Conservation (phyloP, 2,797 vertebrate species). For the Acestrorhynchus altus region DNA sequence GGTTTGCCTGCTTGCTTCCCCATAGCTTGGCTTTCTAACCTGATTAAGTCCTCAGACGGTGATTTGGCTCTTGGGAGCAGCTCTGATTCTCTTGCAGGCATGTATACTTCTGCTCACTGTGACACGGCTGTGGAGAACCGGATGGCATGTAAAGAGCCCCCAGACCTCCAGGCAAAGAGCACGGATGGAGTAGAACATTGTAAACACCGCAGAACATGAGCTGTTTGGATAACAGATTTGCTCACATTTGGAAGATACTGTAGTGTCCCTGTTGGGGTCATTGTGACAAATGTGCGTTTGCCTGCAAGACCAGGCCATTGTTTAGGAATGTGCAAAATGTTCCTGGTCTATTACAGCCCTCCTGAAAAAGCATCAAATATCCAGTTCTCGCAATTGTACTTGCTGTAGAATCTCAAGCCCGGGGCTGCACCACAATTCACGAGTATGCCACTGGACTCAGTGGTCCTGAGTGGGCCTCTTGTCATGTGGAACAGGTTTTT, state of each 20-base stretch:
- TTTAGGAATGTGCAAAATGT: background rate
- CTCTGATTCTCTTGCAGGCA: conserved; percentile 28
- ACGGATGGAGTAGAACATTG: background rate
- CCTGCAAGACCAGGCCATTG: background rate
- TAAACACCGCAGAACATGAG: background rate
- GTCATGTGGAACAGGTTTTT: background rate
- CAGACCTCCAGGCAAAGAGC: background rate
- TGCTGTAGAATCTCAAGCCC: background rate
- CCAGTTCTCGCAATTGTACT: conserved; percentile 9
- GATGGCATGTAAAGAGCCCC: conserved; percentile 3
- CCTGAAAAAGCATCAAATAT: conserved; percentile 14
- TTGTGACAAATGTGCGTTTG: conserved; percentile 23
- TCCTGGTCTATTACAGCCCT: background rate
- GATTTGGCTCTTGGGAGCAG: conserved; percentile 39
- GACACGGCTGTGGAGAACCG: conserved; percentile 40
- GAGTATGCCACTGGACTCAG: conserved; percentile 4
- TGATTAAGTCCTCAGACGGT: conserved; percentile 54
- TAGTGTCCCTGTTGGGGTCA: background rate
- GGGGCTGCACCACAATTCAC: background rate
- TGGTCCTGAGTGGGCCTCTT: conserved; percentile 8
- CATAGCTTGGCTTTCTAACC: conserved; percentile 37
- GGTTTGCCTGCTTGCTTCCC: conserved; percentile 41
- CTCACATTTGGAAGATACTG: background rate
- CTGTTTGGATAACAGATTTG: conserved; percentile 14
- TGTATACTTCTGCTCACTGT: conserved; percentile 13